A percentile compares a stretch with the other conserved stretches of the same genome.
Conservation (phyloP, 37 sponge, comb jelly and placozoan species). For the Hexactinellida sp. region DNA sequence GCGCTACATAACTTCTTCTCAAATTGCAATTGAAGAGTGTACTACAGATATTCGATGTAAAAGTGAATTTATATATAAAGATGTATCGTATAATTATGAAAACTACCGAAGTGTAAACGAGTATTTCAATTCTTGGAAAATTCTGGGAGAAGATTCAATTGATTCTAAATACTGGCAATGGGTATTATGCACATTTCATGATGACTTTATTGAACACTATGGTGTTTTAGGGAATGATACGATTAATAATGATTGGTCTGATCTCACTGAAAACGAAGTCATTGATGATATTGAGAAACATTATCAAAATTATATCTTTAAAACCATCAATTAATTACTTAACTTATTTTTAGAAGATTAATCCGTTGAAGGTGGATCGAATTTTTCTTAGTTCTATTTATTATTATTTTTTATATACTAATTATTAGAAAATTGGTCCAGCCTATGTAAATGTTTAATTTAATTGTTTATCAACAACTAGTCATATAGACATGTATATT, state of each 20-base stretch:
- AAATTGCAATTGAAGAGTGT: neutral
- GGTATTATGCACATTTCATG: neutral
- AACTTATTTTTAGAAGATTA: too few species aligned
- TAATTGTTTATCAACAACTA: too few species aligned
- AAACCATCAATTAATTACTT: neutral
- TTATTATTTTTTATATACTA: too few species aligned
- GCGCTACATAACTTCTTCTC: neutral
- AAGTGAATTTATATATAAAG: neutral
- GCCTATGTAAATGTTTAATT: too few species aligned
- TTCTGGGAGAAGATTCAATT: neutral
- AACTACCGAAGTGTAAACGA: neutral
- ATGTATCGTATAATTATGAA: neutral
- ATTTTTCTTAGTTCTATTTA: too few species aligned
- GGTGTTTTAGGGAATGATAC: neutral
- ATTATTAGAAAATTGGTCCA: too few species aligned
- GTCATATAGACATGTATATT: too few species aligned
- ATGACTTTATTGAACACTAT: neutral
- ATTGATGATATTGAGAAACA: neutral
- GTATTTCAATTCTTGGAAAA: neutral
- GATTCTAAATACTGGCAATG: conserved; percentile 10
- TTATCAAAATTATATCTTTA: neutral
- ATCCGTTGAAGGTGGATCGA: too few species aligned
- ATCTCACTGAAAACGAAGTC: neutral
- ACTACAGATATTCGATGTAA: neutral
- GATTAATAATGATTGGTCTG: neutral